A percentile compares a stretch with the other conserved stretches of the same genome.
phyloP scores from a whole-genome alignment of 2,113 vertebrate genomes.

The Oenanthe oenanthe region DNA sequence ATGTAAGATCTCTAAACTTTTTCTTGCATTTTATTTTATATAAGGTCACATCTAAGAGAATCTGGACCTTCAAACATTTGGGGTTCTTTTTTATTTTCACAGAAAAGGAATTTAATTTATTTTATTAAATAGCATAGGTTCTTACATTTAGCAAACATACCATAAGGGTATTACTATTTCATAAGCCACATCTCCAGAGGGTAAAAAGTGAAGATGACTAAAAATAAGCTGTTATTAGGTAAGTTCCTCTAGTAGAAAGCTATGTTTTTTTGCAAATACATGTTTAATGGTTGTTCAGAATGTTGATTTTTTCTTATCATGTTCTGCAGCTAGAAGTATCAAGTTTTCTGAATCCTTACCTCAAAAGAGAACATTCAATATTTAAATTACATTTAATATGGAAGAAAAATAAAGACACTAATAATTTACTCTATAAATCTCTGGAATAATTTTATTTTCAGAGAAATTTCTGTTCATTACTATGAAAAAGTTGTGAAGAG shows the following conservation, averaged over 20 bases:
- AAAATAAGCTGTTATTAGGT: neutral
- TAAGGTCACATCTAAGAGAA: neutral
- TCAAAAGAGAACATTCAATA: neutral
- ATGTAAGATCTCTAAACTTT: neutral
- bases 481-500: neutral
- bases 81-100: neutral
- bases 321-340: neutral
- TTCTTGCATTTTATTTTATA: neutral
- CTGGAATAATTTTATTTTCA: neutral
- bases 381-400: neutral
- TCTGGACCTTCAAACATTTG: neutral
- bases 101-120: neutral
- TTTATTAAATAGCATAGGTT: fast-evolving
- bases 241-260: neutral
- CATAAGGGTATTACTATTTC: neutral
- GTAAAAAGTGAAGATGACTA: neutral
- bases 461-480: neutral
- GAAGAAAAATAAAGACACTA: neutral
- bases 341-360: neutral
- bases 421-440: neutral
- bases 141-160: neutral
- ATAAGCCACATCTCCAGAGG: neutral
- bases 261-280: neutral
- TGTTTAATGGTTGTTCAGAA: neutral
- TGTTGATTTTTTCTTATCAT: neutral